phyloP scores from a whole-genome alignment of 2,888 invertebrate genomes.

The Drosophila mayaguana region DNA sequence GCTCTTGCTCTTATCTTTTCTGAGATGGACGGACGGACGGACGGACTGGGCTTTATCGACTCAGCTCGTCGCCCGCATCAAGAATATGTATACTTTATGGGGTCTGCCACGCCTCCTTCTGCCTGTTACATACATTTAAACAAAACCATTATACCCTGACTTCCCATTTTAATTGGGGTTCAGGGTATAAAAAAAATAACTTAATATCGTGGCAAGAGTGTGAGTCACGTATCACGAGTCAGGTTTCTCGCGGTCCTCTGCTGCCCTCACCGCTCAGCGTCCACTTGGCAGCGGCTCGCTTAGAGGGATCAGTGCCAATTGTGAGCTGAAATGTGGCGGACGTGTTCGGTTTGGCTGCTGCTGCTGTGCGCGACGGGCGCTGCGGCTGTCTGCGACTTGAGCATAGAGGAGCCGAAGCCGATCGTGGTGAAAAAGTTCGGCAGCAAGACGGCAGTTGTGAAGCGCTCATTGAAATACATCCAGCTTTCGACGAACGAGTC shows the following conservation, averaged over 20 bases:
- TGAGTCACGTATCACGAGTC: neutral
- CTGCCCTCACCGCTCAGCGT: neutral
- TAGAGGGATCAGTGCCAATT: slow-evolving; percentile 27
- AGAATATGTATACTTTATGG: too few relatives aligned
- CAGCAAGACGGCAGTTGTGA: slow-evolving; percentile 36
- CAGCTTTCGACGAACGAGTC: slow-evolving; percentile 27
- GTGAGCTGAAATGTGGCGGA: slow-evolving; percentile 15
- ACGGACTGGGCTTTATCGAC: too few relatives aligned
- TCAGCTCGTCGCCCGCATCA: too few relatives aligned
- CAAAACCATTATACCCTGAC: too few relatives aligned
- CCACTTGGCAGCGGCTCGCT: neutral
- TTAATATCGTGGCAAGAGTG: neutral
- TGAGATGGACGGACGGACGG: too few relatives aligned
- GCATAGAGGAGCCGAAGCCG: slow-evolving; percentile 12
- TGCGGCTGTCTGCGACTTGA: slow-evolving; percentile 1
- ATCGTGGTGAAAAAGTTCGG: slow-evolving; percentile 44
- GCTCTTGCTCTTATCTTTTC: too few relatives aligned
- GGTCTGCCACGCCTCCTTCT: too few relatives aligned
- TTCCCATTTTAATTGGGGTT: too few relatives aligned
- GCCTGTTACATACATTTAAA: too few relatives aligned
- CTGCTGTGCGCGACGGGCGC: slow-evolving; percentile 4
- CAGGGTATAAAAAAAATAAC: neutral
- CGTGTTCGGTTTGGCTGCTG: slow-evolving; percentile 16
- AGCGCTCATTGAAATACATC: neutral
- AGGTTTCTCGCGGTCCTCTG: neutral